Conservation (phyloP, 2,797 vertebrate species). For the Avahi laniger region DNA sequence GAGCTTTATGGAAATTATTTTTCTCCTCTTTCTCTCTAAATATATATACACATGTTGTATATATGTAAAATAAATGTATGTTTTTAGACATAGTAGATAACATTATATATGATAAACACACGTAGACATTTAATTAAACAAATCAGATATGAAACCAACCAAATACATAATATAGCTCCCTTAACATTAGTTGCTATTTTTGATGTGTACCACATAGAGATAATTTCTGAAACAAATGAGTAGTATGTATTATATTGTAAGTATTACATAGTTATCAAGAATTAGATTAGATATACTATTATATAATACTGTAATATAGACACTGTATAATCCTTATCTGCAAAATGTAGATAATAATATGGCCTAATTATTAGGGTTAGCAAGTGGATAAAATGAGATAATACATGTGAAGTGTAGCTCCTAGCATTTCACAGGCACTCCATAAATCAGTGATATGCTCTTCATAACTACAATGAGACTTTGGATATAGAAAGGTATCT, state of each 20-base stretch:
- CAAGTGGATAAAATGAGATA: constrained; percentile 27
- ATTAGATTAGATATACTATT: not conserved
- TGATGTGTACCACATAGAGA: not conserved
- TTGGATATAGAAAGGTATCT: not conserved
- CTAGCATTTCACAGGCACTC: not conserved
- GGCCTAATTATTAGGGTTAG: not conserved
- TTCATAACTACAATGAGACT: not conserved
- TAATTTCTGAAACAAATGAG: constrained; percentile 48
- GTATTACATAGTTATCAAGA: not conserved
- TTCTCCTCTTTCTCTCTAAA: not conserved
- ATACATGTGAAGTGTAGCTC: not conserved
- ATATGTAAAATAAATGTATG: not conserved
- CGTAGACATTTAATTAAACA: not conserved
- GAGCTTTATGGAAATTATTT: not conserved
- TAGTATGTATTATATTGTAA: not conserved
- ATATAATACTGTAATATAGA: not conserved
- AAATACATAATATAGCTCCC: not conserved
- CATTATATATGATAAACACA: not conserved
- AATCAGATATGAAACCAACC: constrained; percentile 20
- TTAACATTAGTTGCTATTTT: constrained; percentile 17
- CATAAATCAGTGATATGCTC: not conserved
- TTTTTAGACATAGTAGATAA: not conserved
- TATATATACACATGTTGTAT: not conserved
- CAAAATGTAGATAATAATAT: constrained; percentile 28
- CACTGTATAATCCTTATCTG: not conserved